These are phyloP conservation scores for Halisarca cf. caerulea DNA, from an alignment of 37 sponge, comb jelly and placozoan genomes.

Conservation along the genomic window DNA sequence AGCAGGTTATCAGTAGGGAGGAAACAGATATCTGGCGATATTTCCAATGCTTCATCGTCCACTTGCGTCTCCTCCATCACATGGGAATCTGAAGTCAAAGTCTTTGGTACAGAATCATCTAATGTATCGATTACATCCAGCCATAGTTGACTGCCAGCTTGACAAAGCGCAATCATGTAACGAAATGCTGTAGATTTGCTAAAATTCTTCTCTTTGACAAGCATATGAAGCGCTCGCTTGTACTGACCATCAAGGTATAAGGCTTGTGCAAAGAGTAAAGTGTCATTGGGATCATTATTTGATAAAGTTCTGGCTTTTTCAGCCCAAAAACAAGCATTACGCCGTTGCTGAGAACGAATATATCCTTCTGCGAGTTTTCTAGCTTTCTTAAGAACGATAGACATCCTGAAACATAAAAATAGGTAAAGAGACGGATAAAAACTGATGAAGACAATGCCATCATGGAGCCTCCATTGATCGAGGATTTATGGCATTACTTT, in stretches of 20 bases:
- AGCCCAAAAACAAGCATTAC: constrained; percentile 77
- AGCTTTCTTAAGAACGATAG: background rate
- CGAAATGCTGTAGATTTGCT: constrained; percentile 21
- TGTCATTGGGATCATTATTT: constrained; percentile 48
- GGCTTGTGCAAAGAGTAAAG: constrained; percentile 36
- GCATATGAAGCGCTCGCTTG: constrained; percentile 52
- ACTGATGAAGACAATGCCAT: too few species aligned
- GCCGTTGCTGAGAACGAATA: constrained; percentile 36
- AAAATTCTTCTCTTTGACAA: constrained; percentile 21
- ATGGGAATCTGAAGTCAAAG: background rate
- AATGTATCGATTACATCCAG: constrained; percentile 51
- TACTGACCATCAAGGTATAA: constrained; percentile 48
- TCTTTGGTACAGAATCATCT: background rate
- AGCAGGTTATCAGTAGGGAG: constrained; percentile 35
- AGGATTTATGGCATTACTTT: too few species aligned
- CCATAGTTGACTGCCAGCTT: constrained; percentile 73
- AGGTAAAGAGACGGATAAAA: too few species aligned
- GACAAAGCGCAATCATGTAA: constrained; percentile 73
- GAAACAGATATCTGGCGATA: background rate
- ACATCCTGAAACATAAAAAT: constrained; percentile 13
- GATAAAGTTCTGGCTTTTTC: constrained; percentile 77
- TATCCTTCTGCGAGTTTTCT: constrained; percentile 53
- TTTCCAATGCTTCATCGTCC: background rate
- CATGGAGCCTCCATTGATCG: too few species aligned
- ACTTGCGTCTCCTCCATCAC: background rate